Base-by-base conservation (phyloP, 1,140 invertebrate genomes). In the Zaprionus davidi region DNA sequence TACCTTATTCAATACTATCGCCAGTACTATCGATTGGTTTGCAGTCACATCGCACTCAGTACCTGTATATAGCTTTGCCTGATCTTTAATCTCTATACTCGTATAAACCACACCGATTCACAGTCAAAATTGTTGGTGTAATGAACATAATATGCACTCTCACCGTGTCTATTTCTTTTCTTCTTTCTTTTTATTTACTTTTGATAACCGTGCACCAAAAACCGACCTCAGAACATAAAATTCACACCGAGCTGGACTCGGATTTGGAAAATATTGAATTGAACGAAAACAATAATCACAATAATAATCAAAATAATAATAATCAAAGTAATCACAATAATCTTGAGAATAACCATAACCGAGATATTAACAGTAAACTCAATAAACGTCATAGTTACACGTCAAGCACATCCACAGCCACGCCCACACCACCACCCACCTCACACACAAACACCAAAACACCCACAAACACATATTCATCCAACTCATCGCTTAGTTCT, bases 251-350 rank as follows among this genome's bases (percentile, higher is more conserved):
- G 78, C 81, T 90, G 90, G 90, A 90, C 81, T 92, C 86, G 82
- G 86, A 86, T 82, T 82, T 86, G 88, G 88, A 88, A 84, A 91
- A 82, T 90, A 75, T 84, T 87, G 90, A 91, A 90, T 83, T 90
- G 82, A 91, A 91, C 90, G 90, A 91, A 90, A 83, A 79, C 74
- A 77, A 83, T 77, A 82, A 87, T 78, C 72, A 81, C 56, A 68
- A 81, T 76, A 73, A 90, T 80, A 81, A 81, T 74, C 78, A 79
- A 66, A 70, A 71, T 66, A 57, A 76, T 60, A 59, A 76, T 60
- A 59, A 76, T 41, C 57, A 79, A 36, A 79, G 78, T 75, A 71
- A 83, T 74, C 31, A 56, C 22, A 79, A 79, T 71, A 80, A 78
- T 59, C 78, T 55, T 67, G 59, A 62, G 20, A 64, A 28, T 71